A percentile compares a stretch with the other conserved stretches of the same genome.
Evolutionary conservation across 2,888 invertebrate genomes (phyloP).

Genomic region (Agrochola litura): DNA sequence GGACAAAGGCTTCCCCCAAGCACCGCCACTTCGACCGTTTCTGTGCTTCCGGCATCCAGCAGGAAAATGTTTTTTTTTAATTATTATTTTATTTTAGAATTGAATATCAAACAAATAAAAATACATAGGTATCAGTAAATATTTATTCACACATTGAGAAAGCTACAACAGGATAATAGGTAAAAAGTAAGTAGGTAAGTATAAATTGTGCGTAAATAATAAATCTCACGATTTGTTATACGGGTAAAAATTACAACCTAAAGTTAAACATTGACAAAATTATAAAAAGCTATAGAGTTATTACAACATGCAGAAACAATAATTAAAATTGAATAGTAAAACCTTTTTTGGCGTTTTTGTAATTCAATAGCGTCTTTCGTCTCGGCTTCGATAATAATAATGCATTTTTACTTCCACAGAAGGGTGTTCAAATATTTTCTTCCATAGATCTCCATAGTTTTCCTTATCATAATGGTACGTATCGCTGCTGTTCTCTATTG

Average conservation of each 20-base stretch:
- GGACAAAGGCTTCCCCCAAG: too few species aligned
- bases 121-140: neutral
- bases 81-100: neutral
- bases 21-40: too few species aligned
- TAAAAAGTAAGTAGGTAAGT: neutral
- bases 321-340: neutral
- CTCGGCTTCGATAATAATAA: constrained; percentile 45
- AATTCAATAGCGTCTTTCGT: constrained; percentile 29
- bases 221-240: constrained; percentile 19
- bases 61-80: too few species aligned
- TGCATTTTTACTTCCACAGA: constrained; percentile 74
- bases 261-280: constrained; percentile 1
- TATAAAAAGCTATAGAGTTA: neutral
- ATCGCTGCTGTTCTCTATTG: constrained; percentile 66
- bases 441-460: constrained; percentile 60
- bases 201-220: constrained; percentile 13
- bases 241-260: neutral
- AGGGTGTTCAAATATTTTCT: constrained; percentile 63
- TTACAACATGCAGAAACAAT: constrained; percentile 10
- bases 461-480: constrained; percentile 32
- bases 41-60: too few species aligned
- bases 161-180: neutral
- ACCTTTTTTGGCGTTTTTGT: neutral
- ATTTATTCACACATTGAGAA: constrained; percentile 15
- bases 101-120: neutral